Conservation (phyloP, 2,113 vertebrate genomes). For the Pelodiscus sinensis region DNA sequence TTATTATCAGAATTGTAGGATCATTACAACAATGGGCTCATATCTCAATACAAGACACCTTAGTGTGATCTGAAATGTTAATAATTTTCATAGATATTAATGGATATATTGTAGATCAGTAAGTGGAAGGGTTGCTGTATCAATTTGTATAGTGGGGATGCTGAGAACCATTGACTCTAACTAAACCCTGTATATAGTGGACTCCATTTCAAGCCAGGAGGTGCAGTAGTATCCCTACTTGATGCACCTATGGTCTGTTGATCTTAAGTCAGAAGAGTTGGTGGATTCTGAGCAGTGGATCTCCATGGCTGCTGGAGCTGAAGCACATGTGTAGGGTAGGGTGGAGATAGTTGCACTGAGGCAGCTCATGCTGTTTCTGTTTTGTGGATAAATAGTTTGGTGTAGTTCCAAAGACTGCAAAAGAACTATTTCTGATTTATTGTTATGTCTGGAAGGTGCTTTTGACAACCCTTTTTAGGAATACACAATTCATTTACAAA, state of each 20-base stretch:
- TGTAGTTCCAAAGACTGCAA: neutral
- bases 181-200: too few species aligned
- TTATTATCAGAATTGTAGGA: neutral
- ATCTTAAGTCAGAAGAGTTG: neutral
- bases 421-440: neutral
- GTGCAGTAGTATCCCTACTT: too few species aligned
- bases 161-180: too few species aligned
- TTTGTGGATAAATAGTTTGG: neutral
- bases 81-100: rapidly evolving
- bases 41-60: neutral
- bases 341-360: neutral
- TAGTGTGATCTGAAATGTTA: neutral
- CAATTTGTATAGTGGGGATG: too few species aligned
- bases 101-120: neutral
- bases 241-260: neutral
- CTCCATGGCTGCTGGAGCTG: neutral
- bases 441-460: neutral
- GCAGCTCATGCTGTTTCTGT: neutral
- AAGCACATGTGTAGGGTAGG: neutral
- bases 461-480: neutral
- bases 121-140: too few species aligned
- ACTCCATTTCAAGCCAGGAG: too few species aligned
- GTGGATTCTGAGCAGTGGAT: neutral
- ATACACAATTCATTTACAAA: neutral
- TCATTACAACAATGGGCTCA: neutral